Base-by-base conservation (phyloP, 2,888 invertebrate genomes). In the Cerastis leucographa region DNA sequence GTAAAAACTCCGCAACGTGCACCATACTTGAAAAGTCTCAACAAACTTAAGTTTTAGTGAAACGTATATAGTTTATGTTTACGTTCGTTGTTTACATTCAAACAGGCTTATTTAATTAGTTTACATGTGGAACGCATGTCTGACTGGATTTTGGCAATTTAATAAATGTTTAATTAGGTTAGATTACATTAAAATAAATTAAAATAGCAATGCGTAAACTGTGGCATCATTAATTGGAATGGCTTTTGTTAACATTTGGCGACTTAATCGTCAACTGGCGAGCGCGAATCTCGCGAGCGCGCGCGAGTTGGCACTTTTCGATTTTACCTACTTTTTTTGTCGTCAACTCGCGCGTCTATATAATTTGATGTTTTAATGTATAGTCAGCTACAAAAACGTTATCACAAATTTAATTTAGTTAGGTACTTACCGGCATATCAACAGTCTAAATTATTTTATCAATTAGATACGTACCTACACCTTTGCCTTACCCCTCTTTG, bases 41-140 rank as follows among this genome's bases (percentile, higher is more conserved):
- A 77, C 76, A 64, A 85, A 85, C 83, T 80, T 70, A 14, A 74
- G 74, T 83, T 80, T 83, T 74, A 85, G 80, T 85, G 22, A 22
- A 81, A 83, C 74, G 83, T 86, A 79, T 76, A 72, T 79, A 87
- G 84, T 84, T 84, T 84, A 61, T 85, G 80, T 88, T 88, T 78
- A 71, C 67, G 71, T 81, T 81, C 74, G 73, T 78, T 82, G 80
- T 88, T 79, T 85, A 82, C 84, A 82, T 88, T 89, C 76, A 49
- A 61, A 84, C 71, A 64, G 49, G 76, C n/a, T 73, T 65, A 56
- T 69, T 73, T 65, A 29, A 75, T 82, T 71, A 2, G 59, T 65
- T 49, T 49, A 68, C 17, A 69, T 59, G 29, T 64, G 25, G 46
- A 71, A 64, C 40, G 25, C 56, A 75, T 71, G 40, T 54, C 25